Conservation (phyloP, 2,888 invertebrate species). For the Hoplodrina blanda region DNA sequence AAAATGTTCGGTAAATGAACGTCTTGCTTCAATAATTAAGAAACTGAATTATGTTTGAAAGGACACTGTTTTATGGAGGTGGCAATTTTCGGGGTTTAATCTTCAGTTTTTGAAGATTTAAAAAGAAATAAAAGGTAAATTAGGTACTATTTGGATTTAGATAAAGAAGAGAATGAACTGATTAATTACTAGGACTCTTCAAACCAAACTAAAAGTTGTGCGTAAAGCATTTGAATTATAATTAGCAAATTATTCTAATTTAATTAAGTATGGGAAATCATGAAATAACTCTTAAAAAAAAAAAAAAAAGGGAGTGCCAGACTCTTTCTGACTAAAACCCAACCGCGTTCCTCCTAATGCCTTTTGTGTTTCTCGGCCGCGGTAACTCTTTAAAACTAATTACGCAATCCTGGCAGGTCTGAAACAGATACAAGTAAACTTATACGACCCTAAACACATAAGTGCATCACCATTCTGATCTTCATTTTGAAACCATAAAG, state of each 20-base stretch:
- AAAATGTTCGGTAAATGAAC: slow-evolving; percentile 46
- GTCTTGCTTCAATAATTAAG: slow-evolving; percentile 53
- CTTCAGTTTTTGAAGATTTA: neutral
- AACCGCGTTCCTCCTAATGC: too few species aligned
- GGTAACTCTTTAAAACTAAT: too few species aligned
- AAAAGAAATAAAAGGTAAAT: neutral
- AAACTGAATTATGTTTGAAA: slow-evolving; percentile 53
- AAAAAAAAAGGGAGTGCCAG: too few species aligned
- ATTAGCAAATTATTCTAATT: too few species aligned
- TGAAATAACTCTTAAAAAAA: too few species aligned
- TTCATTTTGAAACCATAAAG: neutral
- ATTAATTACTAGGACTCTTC: neutral
- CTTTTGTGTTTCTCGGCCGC: too few species aligned
- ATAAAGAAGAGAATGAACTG: neutral
- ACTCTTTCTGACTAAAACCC: too few species aligned
- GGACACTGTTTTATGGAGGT: slow-evolving; percentile 34
- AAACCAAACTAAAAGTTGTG: neutral
- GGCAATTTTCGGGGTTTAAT: slow-evolving; percentile 15
- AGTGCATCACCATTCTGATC: neutral
- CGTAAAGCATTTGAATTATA: too few species aligned
- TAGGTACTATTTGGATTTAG: neutral
- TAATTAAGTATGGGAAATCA: too few species aligned
- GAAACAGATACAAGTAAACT: neutral
- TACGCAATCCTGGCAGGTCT: too few species aligned
- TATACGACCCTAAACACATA: neutral